Evolutionary conservation across 2,113 vertebrate species (phyloP).

Genomic region (Uria lomvia): DNA sequence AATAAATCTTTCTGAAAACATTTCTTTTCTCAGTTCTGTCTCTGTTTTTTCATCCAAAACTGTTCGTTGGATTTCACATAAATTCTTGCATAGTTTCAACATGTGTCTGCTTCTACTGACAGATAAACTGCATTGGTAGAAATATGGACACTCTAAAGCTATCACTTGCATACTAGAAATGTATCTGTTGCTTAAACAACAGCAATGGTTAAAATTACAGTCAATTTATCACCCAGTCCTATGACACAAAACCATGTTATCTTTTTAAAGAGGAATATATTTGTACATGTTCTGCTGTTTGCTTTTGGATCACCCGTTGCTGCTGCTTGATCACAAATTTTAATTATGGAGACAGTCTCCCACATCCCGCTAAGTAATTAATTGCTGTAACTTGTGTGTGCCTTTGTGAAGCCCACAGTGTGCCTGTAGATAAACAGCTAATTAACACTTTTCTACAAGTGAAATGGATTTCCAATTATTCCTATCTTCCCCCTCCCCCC

Average conservation of each 20-base stretch:
- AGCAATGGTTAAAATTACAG: neutral
- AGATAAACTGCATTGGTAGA: neutral
- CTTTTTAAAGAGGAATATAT: neutral
- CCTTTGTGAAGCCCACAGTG: neutral
- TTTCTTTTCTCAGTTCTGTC: neutral
- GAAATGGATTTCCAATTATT: neutral
- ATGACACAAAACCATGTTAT: neutral
- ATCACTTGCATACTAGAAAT: neutral
- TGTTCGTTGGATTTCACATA: neutral
- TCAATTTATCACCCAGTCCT: neutral
- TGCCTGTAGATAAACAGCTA: neutral
- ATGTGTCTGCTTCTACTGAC: neutral
- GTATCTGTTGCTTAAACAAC: neutral
- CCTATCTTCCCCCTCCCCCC: neutral
- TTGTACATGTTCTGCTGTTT: neutral
- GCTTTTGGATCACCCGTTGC: neutral
- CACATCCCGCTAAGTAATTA: neutral
- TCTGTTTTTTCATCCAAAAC: neutral
- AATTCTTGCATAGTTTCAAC: neutral
- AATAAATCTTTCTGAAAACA: neutral
- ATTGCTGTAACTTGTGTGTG: neutral
- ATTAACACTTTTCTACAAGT: neutral
- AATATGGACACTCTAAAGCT: neutral
- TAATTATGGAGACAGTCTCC: neutral
- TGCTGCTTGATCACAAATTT: neutral